Evolutionary conservation across 1,140 invertebrate species (phyloP).

Genomic region (Oncopeltus fasciatus): DNA sequence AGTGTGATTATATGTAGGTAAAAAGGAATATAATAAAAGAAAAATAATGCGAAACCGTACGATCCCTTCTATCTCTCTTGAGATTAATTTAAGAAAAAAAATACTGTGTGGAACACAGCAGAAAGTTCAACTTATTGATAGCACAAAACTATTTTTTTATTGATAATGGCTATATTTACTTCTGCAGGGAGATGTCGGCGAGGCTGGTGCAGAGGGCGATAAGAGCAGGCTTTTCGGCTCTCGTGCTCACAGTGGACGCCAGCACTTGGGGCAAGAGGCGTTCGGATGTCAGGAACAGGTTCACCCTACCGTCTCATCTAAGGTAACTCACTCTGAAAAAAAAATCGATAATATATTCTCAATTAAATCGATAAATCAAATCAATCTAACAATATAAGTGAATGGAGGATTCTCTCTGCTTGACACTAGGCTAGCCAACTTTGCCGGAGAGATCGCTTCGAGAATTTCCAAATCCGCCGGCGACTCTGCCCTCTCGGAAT

Average conservation of each 20-base stretch:
- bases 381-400: no score
- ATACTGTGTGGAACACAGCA: no score
- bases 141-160: no score
- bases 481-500: conserved; percentile 58
- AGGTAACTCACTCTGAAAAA: conserved; percentile 34
- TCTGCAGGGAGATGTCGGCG: conserved; percentile 47
- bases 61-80: no score
- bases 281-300: conserved; percentile 70
- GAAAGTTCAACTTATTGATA: no score
- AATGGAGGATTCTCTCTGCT: not conserved
- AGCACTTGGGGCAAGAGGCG: conserved; percentile 68
- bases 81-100: no score
- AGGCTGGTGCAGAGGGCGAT: conserved; percentile 66
- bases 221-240: conserved; percentile 66
- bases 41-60: no score
- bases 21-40: no score
- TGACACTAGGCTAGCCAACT: conserved; percentile 48
- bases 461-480: not conserved
- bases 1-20: no score
- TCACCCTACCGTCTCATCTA: conserved; percentile 63
- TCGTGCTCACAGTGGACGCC: conserved; percentile 82
- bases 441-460: conserved; percentile 35
- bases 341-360: not conserved
- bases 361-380: no score
- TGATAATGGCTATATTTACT: no score